phyloP scores from a whole-genome alignment of 2,797 vertebrate species.

The Characodon lateralis region DNA sequence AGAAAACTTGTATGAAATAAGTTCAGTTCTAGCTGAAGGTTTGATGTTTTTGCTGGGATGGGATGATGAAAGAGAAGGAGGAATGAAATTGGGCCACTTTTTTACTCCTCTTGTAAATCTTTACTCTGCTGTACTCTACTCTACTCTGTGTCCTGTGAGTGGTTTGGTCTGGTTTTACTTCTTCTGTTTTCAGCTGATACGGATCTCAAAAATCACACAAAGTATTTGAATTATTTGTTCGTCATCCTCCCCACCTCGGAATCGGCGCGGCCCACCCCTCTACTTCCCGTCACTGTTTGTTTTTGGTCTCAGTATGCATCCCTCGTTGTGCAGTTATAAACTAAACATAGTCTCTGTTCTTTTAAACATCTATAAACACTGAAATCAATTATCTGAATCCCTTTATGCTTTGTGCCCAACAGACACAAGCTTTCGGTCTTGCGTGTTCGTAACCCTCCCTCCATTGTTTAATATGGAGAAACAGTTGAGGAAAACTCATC shows the following conservation, averaged over 20 bases:
- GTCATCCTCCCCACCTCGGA: slow-evolving; percentile 59
- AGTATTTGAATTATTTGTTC: slow-evolving; percentile 63
- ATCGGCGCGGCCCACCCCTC: slow-evolving; percentile 60
- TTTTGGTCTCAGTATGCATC: slow-evolving; percentile 55
- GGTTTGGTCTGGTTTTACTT: slow-evolving; percentile 3
- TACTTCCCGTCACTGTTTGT: slow-evolving; percentile 63
- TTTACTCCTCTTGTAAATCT: slow-evolving; percentile 31
- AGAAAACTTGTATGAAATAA: slow-evolving; percentile 31
- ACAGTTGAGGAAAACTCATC: slow-evolving; percentile 33
- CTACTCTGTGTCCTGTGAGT: not conserved
- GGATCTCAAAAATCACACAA: slow-evolving; percentile 54
- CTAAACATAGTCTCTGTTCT: slow-evolving; percentile 33
- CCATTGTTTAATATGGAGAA: slow-evolving; percentile 64
- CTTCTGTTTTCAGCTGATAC: slow-evolving; percentile 20
- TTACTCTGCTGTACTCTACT: slow-evolving; percentile 1
- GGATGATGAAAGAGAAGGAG: slow-evolving; percentile 52
- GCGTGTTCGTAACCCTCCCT: slow-evolving; percentile 29
- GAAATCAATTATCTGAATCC: slow-evolving; percentile 3
- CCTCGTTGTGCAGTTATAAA: slow-evolving; percentile 25
- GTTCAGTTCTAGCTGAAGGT: slow-evolving; percentile 38
- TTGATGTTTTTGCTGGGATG: slow-evolving; percentile 55
- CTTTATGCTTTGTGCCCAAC: slow-evolving; percentile 15
- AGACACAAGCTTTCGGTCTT: slow-evolving; percentile 16
- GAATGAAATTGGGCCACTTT: slow-evolving; percentile 43
- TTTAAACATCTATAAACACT: slow-evolving; percentile 14